Base-by-base conservation (phyloP, 2,888 invertebrate species). In the Drosophila kanekoi region DNA sequence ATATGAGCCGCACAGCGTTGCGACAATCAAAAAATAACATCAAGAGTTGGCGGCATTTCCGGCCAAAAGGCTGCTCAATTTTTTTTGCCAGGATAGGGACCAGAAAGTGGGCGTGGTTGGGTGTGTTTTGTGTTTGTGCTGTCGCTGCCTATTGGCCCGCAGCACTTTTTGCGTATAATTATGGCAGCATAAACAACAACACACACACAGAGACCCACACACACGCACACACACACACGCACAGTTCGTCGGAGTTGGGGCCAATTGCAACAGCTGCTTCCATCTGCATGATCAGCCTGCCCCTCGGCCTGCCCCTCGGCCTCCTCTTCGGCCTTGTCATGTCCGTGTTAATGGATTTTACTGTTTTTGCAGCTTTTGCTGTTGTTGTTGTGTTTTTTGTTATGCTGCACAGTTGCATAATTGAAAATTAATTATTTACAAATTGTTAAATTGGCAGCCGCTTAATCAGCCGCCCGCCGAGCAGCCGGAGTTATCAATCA, bases 391-490 rank as follows among this genome's bases (percentile, higher is more conserved):
- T 38, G 37, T 13, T 38, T 41, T 10, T 9, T 57, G 43, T 20
- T 20, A 4, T 57, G 45, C 23, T 64, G 54, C 72, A 28, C 28
- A 73, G 61, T 81, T 84, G 79, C 74, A 85, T 83, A 84, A 87
- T 84, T 84, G 87, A 79, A 87, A 87, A 87, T 84, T 87, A 84
- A 84, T 84, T 84, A 84, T 84, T 84, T 69, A 87, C 77, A 84
- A 87, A 87, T 77, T 85, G 79, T 87, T 87, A 83, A 81, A 81
- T 74, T 81, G 75, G 48, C 61, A 52, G 49, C 5, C 49, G 67
- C 80, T 71, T 82, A 79, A 85, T 63, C 64, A 63, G 81, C n/a
- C 8, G 37, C 13, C 32, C 32, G 33, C 40, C 3, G 6, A 35
- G 20, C 18, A 23, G 40, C 41, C 10, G 35, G 18, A 43, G 43